A percentile compares a stretch with the other conserved stretches of the same genome.
Conservation (phyloP, 2,888 invertebrate species). For the Seladonia tumulorum region DNA sequence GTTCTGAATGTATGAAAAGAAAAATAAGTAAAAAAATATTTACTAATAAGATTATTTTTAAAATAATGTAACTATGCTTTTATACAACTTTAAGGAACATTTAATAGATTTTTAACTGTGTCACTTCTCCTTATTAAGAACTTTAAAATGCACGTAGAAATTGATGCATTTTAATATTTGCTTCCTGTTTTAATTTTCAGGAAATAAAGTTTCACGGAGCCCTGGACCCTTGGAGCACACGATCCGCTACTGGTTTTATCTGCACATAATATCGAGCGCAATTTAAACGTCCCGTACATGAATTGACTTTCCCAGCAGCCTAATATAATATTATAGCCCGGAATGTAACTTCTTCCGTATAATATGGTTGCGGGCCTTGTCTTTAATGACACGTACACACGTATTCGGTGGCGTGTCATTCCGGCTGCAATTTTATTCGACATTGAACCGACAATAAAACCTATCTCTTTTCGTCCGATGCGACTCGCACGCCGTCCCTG, state of each 20-base stretch:
- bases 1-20: not conserved
- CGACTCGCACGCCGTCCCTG: not conserved
- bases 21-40: too few relatives aligned
- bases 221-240: not conserved
- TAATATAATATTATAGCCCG: not conserved
- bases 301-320: not conserved
- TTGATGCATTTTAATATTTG: not conserved
- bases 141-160: not conserved
- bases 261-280: not conserved
- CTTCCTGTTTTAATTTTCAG: not conserved
- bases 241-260: not conserved
- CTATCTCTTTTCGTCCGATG: not conserved
- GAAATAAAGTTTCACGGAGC: not conserved
- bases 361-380: constrained; percentile 2
- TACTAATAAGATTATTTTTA: too few relatives aligned
- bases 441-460: constrained; percentile 19
- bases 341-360: constrained; percentile 4
- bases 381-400: not conserved
- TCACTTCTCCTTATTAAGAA: not conserved
- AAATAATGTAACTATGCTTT: not conserved
- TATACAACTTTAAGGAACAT: not conserved
- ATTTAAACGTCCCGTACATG: not conserved
- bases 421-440: not conserved
- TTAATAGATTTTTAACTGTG: not conserved
- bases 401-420: not conserved